Evolutionary conservation across 2,113 vertebrate species (phyloP).

Genomic region (Donacobius atricapilla): DNA sequence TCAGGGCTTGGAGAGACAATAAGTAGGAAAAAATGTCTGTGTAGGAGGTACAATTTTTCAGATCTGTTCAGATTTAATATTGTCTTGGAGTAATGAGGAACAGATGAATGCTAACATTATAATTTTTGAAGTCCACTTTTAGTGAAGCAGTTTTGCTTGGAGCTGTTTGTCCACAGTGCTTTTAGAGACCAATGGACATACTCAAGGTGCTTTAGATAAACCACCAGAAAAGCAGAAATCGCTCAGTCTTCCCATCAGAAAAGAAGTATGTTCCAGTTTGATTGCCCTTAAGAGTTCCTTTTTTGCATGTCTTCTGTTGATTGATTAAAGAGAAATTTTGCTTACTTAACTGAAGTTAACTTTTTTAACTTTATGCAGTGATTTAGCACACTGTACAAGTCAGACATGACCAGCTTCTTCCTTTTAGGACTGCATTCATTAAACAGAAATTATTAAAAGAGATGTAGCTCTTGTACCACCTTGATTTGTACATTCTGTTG

Average conservation of each 20-base stretch:
- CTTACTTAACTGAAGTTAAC: no score
- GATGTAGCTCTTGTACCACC: not conserved
- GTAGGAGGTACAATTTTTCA: constrained; percentile 20
- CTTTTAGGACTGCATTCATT: not conserved
- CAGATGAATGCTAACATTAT: not conserved
- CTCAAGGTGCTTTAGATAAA: not conserved
- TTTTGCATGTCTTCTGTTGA: not conserved
- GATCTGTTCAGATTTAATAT: not conserved
- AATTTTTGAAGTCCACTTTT: not conserved
- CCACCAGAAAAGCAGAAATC: not conserved
- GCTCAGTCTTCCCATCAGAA: not conserved
- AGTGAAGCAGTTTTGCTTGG: not conserved
- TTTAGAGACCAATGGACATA: not conserved
- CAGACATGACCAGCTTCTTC: not conserved
- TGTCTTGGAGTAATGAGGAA: not conserved
- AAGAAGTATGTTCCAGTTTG: not conserved
- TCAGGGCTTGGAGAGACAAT: not conserved
- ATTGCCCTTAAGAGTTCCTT: not conserved
- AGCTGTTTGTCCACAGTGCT: not conserved
- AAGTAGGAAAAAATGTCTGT: constrained; percentile 3
- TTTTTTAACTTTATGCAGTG: not conserved
- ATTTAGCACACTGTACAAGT: not conserved
- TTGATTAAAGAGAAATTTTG: not conserved
- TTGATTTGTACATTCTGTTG: not conserved
- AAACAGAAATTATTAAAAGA: not conserved